phyloP scores from a whole-genome alignment of 2,797 vertebrate genomes.

The Danio tinwini region DNA sequence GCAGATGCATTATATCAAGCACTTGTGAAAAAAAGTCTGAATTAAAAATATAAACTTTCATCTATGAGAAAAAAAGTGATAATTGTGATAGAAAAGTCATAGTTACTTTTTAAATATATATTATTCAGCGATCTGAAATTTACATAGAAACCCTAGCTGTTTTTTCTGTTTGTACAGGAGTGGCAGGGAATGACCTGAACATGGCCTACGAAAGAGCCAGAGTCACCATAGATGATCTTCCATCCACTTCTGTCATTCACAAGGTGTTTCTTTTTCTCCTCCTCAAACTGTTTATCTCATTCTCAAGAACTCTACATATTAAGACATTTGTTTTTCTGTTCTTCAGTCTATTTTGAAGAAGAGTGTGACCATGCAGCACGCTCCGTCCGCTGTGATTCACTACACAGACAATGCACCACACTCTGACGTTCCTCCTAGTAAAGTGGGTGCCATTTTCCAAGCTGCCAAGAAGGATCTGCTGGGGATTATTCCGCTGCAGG shows the following conservation, averaged over 20 bases:
- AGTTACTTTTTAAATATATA: no score
- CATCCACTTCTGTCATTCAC: constrained; percentile 69
- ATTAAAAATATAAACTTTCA: no score
- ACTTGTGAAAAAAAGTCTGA: no score
- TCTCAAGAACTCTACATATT: background rate
- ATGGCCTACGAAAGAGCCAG: constrained; percentile 85
- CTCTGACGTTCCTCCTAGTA: constrained; percentile 75
- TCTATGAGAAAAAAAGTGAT: no score
- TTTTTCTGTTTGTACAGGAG: constrained; percentile 50
- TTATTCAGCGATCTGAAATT: no score
- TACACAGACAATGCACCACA: constrained; percentile 77
- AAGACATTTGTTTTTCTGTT: background rate
- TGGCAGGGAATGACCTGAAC: constrained; percentile 79
- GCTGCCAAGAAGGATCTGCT: constrained; percentile 92
- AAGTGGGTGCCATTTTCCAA: constrained; percentile 81
- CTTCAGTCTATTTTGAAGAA: constrained; percentile 82
- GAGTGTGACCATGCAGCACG: constrained; percentile 84
- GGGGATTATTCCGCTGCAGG: constrained; percentile 88
- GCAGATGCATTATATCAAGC: no score
- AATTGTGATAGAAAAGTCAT: no score
- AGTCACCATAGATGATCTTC: constrained; percentile 77
- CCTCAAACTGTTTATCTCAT: background rate
- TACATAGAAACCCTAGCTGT: background rate
- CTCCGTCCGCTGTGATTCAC: constrained; percentile 84
- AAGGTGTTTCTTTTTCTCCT: constrained; percentile 76